A percentile compares a stretch with the other conserved stretches of the same genome.
Conservation (phyloP, 2,888 invertebrate genomes). For the Cremastinae sp. region DNA sequence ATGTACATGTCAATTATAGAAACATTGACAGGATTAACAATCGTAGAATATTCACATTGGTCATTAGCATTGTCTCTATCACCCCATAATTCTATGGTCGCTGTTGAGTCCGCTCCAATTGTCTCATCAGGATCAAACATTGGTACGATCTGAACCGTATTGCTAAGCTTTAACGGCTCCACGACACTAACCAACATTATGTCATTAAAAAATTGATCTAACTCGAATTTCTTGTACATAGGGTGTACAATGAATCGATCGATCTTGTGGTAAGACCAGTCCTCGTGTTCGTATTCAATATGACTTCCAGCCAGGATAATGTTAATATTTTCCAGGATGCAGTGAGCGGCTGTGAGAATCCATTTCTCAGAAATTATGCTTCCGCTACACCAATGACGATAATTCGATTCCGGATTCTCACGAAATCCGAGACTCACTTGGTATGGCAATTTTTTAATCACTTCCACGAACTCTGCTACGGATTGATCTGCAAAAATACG, state of each 20-base stretch:
- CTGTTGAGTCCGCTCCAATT: not conserved
- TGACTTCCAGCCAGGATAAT: slow-evolving; percentile 11
- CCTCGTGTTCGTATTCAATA: slow-evolving; percentile 12
- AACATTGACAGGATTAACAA: slow-evolving; percentile 9
- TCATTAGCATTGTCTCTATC: not conserved
- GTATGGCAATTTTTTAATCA: slow-evolving; percentile 1
- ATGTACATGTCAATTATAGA: not conserved
- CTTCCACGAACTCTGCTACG: slow-evolving; percentile 12
- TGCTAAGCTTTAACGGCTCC: not conserved
- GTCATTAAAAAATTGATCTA: slow-evolving; percentile 5
- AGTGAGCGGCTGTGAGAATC: slow-evolving; percentile 26
- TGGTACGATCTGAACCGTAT: not conserved
- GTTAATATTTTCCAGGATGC: slow-evolving; percentile 3
- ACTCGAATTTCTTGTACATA: not conserved
- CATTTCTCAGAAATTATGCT: slow-evolving; percentile 28
- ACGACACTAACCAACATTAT: slow-evolving; percentile 17
- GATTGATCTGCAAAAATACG: not conserved
- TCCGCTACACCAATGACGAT: slow-evolving; percentile 18
- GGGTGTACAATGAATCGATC: not conserved
- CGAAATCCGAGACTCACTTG: slow-evolving; percentile 21
- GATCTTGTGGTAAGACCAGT: slow-evolving; percentile 1
- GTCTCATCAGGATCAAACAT: slow-evolving; percentile 3
- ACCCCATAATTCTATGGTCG: slow-evolving; percentile 3
- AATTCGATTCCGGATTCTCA: not conserved
- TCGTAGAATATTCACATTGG: slow-evolving; percentile 25